Evolutionary conservation across 2,797 vertebrate genomes (phyloP).

Genomic region (Periophthalmus magnuspinnatus): DNA sequence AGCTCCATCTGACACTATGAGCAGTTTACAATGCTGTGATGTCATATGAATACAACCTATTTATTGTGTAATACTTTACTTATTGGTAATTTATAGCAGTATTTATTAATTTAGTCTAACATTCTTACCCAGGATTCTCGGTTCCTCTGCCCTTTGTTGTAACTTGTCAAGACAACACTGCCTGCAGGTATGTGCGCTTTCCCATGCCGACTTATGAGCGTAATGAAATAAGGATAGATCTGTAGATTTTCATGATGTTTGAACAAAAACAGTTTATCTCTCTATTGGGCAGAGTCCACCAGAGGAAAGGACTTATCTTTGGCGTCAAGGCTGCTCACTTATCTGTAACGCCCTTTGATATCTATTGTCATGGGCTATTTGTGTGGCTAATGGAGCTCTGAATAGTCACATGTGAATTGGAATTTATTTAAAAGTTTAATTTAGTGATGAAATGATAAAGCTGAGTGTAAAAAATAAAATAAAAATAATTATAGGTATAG

Average conservation of each 20-base stretch:
- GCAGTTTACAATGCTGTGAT: neutral
- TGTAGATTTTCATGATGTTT: neutral
- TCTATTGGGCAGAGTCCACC: conserved; percentile 54
- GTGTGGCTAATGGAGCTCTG: neutral
- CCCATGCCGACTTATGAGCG: conserved; percentile 22
- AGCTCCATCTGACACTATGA: too few species aligned
- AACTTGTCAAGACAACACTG: conserved; percentile 43
- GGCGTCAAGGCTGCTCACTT: conserved; percentile 34
- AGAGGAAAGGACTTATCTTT: conserved; percentile 48
- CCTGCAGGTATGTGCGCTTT: conserved; percentile 50
- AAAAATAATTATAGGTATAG: too few species aligned
- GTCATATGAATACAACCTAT: neutral
- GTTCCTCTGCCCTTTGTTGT: conserved; percentile 27
- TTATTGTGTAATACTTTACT: neutral
- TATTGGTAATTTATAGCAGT: neutral
- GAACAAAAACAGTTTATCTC: conserved; percentile 35
- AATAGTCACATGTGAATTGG: too few species aligned
- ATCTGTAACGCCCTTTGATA: conserved; percentile 61
- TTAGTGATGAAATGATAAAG: too few species aligned
- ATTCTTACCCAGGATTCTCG: conserved; percentile 11
- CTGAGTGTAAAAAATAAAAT: too few species aligned
- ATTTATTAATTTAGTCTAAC: conserved; percentile 15
- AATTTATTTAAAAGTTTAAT: too few species aligned
- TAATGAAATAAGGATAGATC: neutral
- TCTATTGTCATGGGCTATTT: conserved; percentile 7